phyloP scores from a whole-genome alignment of 2,888 invertebrate species.

The Spisula solida region DNA sequence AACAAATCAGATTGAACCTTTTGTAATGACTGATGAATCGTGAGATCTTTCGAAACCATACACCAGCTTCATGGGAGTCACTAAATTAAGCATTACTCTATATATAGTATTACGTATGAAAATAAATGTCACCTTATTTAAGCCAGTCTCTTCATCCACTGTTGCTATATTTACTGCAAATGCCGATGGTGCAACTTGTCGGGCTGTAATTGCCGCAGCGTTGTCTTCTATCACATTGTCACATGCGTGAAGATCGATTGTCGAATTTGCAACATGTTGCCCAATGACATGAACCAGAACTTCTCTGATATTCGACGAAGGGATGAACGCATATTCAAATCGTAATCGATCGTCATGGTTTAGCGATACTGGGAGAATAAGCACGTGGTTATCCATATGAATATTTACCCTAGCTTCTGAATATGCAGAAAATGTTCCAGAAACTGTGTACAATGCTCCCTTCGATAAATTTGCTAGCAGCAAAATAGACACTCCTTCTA shows the following conservation, averaged over 20 bases:
- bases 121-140: constrained; percentile 34
- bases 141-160: constrained; percentile 61
- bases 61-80: no score
- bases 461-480: neutral
- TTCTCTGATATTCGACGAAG: constrained; percentile 32
- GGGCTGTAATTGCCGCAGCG: constrained; percentile 27
- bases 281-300: neutral
- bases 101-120: no score
- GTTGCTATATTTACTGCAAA: constrained; percentile 50
- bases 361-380: neutral
- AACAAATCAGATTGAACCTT: no score
- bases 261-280: neutral
- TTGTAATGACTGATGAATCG: no score
- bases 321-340: constrained; percentile 36
- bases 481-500: neutral
- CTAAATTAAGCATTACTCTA: neutral
- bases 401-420: neutral
- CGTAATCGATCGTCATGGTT: constrained; percentile 18
- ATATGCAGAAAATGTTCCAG: neutral
- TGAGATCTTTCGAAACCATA: no score
- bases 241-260: constrained; percentile 15
- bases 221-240: neutral
- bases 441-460: neutral
- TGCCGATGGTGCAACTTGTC: constrained; percentile 51
- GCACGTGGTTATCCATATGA: neutral